These are phyloP conservation scores for Paedocypris micromegethes DNA, from an alignment of 2,797 vertebrate genomes.

Conservation along the genomic window DNA sequence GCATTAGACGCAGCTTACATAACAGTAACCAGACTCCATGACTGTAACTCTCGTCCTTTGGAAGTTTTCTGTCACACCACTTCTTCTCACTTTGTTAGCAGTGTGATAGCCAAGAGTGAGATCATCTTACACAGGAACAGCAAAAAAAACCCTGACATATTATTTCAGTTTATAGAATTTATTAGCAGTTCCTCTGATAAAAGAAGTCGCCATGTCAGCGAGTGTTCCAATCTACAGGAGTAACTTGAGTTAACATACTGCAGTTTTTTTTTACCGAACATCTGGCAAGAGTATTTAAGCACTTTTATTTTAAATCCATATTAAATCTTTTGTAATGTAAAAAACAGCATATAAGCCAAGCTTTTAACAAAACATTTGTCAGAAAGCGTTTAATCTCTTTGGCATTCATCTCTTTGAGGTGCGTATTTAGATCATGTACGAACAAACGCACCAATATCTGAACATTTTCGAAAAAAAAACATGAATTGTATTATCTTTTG, in stretches of 20 bases:
- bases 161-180: neutral
- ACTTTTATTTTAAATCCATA: neutral
- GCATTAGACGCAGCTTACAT: conserved; percentile 12
- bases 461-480: no score
- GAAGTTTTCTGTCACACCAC: neutral
- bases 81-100: conserved; percentile 6
- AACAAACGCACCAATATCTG: no score
- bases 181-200: neutral
- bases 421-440: no score
- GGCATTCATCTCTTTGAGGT: neutral
- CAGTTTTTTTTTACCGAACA: neutral
- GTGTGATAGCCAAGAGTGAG: neutral
- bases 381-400: neutral
- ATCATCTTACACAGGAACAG: neutral
- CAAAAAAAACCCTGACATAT: neutral
- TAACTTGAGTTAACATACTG: neutral
- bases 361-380: neutral
- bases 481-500: no score
- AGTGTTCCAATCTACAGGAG: neutral
- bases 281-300: neutral
- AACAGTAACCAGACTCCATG: conserved; percentile 19
- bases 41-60: conserved; percentile 10
- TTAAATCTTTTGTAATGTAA: neutral
- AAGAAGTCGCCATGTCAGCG: neutral
- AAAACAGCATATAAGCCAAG: neutral